Evolutionary conservation across 1,140 invertebrate genomes (phyloP).

Genomic region (Trissolcus basalis): DNA sequence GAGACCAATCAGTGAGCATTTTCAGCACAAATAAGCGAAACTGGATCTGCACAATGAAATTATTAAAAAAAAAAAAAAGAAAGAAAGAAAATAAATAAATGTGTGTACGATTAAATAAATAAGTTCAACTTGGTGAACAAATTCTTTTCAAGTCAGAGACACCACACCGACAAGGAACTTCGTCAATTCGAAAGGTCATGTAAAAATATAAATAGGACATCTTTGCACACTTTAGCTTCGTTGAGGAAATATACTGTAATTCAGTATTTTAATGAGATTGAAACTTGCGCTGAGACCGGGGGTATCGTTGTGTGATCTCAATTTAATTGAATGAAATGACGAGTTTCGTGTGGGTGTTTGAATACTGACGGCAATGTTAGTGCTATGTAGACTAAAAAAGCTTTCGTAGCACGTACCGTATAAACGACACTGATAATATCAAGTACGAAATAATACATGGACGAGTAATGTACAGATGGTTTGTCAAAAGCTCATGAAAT

Average conservation of each 20-base stretch:
- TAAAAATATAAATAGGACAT: too few relatives aligned
- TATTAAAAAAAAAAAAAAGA: too few relatives aligned
- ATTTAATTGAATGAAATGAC: constrained; percentile 6
- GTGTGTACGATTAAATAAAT: background rate
- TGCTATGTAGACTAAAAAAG: constrained; percentile 69
- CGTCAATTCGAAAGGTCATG: too few relatives aligned
- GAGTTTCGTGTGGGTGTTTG: constrained; percentile 14
- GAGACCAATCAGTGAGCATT: constrained; percentile 43
- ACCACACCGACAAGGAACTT: too few relatives aligned
- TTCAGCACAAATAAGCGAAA: constrained; percentile 47
- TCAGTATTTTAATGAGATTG: background rate
- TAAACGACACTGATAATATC: constrained; percentile 64
- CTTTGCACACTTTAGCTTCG: too few relatives aligned
- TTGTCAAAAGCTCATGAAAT: constrained; percentile 55
- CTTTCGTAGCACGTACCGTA: constrained; percentile 65
- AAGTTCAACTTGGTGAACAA: too few relatives aligned
- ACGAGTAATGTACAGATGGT: constrained; percentile 52
- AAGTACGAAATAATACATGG: constrained; percentile 52
- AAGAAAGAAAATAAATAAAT: constrained; percentile 38
- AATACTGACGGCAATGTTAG: constrained; percentile 65
- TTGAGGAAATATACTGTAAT: background rate
- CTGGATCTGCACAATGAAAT: constrained; percentile 41
- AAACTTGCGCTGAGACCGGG: background rate
- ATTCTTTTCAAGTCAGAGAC: too few relatives aligned
- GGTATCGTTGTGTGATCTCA: background rate